phyloP scores from a whole-genome alignment of 2,797 vertebrate species.

The Enteromius unitaeniatus region DNA sequence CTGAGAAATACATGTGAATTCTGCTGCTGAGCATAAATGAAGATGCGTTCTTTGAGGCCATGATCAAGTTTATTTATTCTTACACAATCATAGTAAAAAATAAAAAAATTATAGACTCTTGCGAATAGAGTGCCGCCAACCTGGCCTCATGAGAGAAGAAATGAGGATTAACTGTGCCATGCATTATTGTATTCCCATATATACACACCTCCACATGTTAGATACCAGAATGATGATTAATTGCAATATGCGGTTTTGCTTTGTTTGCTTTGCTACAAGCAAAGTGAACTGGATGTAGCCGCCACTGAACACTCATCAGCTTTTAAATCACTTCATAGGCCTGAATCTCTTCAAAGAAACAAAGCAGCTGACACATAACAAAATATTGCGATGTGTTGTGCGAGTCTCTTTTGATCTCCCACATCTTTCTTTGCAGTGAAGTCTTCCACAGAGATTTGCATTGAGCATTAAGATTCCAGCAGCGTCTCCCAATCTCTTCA shows the following conservation, averaged over 20 bases:
- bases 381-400: conserved; percentile 44
- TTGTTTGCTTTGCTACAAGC: background rate
- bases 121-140: background rate
- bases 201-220: background rate
- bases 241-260: conserved; percentile 9
- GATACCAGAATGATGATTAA: background rate
- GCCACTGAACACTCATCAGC: background rate
- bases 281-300: background rate
- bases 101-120: background rate
- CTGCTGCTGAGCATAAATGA: background rate
- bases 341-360: conserved; percentile 27
- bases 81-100: too few species aligned
- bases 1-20: background rate
- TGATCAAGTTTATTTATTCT: conserved; percentile 2
- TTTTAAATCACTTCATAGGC: conserved; percentile 23
- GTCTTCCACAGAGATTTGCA: conserved; percentile 57
- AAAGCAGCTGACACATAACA: conserved; percentile 48
- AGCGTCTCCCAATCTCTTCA: conserved; percentile 66
- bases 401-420: conserved; percentile 52
- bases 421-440: conserved; percentile 70
- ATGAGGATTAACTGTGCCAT: background rate
- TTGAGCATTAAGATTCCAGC: conserved; percentile 75
- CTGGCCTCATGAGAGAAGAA: background rate
- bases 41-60: background rate
- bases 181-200: background rate